phyloP scores from a whole-genome alignment of 2,888 invertebrate species.

The Tachina grossa region DNA sequence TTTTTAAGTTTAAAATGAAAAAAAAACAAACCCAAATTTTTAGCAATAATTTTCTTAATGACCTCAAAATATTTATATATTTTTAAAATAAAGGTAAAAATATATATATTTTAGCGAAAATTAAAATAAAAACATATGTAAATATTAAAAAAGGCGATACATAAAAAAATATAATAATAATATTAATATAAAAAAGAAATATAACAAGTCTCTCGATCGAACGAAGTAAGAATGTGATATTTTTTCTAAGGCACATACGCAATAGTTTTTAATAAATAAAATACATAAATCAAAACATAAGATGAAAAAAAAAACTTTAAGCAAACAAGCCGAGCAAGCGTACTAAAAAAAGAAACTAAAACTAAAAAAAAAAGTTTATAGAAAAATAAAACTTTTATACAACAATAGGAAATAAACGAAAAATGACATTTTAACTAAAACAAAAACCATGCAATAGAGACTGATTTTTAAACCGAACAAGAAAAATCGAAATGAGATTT shows the following conservation, averaged over 20 bases:
- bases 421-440: conserved; percentile 66
- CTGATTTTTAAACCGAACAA: conserved; percentile 78
- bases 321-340: conserved; percentile 72
- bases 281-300: conserved; percentile 59
- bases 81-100: conserved; percentile 75
- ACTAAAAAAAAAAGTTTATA: conserved; percentile 69
- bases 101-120: conserved; percentile 72
- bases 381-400: conserved; percentile 71
- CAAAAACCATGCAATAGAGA: conserved; percentile 82
- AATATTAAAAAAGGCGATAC: conserved; percentile 69
- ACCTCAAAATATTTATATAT: conserved; percentile 80
- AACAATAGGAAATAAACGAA: conserved; percentile 63
- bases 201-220: conserved; percentile 81
- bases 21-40: conserved; percentile 73
- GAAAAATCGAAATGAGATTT: conserved; percentile 50
- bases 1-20: conserved; percentile 51
- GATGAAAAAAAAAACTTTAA: conserved; percentile 53
- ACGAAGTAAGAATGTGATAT: conserved; percentile 83
- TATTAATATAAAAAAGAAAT: conserved; percentile 69
- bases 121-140: conserved; percentile 62
- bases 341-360: conserved; percentile 71
- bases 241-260: conserved; percentile 80
- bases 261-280: conserved; percentile 73
- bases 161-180: conserved; percentile 70
- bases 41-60: conserved; percentile 83